Evolutionary conservation across 2,797 vertebrate species (phyloP), one percentile per base, ranked within the genome.

Genomic region (Sparidentex hasta): DNA sequence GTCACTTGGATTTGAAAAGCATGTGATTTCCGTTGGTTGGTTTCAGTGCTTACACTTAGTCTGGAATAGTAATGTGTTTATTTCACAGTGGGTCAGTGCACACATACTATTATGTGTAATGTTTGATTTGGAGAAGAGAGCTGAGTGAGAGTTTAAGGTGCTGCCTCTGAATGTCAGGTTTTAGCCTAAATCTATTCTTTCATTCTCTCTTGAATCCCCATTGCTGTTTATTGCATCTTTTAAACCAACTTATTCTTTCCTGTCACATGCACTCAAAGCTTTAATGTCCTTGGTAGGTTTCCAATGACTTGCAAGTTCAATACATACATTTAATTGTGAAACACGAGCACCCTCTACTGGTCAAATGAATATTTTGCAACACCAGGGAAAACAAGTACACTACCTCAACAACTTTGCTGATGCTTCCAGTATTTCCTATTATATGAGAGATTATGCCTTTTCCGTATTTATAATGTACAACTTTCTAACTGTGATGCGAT

Each of bases 341-440:
- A 70, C 90, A 92, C 38, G 23, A 92, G 88, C 78, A 29, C 91
- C 94, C 85, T 83, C 93, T 94, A 74, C 78, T 92, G 94, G 86
- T 48, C 51, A 72, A 68, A 85, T 1, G 1, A 21, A 54, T 47
- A 23, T 52, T 17, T 25, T 85, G 78, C 66, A 87, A 4, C 64
- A 64, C n/a, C n/a, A 50, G 5, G 58, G 7, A 59, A 56, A 38
- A 11, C 38, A 11, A 38, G 1, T 38, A 38, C 38, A 38, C 38
- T 38, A 9, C 38, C 38, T 38, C 38, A 38, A 38, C 38, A 38
- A 43, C 5, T 20, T 8, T 2, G 1, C 23, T n/a, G 43, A 62
- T 18, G 14, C 18, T 43, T 3, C 1, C 7, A 29, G 4, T 14
- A 43, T 47, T 21, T 70, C 18, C 14, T 43, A 38, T 21, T 48